These are phyloP conservation scores for Leptopilina clavipes DNA, from an alignment of 1,140 invertebrate genomes.

Conservation along the genomic window DNA sequence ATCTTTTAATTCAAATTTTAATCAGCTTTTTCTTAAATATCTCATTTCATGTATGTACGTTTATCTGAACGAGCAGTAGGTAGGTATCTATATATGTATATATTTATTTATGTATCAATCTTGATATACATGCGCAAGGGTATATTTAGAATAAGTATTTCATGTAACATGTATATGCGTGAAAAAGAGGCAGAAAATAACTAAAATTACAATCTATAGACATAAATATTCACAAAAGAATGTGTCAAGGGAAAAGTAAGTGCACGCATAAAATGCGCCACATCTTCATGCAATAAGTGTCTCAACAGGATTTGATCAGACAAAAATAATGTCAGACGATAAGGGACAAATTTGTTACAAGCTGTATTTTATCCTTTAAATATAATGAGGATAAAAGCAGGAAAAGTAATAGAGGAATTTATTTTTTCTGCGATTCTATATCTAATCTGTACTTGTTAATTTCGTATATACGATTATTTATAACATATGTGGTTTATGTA, in stretches of 20 bases:
- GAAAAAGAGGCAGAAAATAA: too few species aligned
- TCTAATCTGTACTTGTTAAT: slow-evolving; percentile 24
- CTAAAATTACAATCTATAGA: background rate
- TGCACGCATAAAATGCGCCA: background rate
- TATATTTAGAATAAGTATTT: background rate
- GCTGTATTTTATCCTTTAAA: background rate
- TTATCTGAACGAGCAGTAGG: too few species aligned
- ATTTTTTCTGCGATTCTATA: slow-evolving; percentile 18
- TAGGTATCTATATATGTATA: too few species aligned
- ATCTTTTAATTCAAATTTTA: too few species aligned
- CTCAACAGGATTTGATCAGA: background rate
- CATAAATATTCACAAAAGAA: background rate
- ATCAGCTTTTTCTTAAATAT: too few species aligned
- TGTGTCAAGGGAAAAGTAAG: background rate
- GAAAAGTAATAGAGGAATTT: background rate
- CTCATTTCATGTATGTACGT: too few species aligned
- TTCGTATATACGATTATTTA: slow-evolving; percentile 38
- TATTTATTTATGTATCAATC: too few species aligned
- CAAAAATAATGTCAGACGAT: slow-evolving; percentile 19
- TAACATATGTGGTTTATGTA: too few species aligned
- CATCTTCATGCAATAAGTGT: slow-evolving; percentile 16
- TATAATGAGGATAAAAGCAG: background rate
- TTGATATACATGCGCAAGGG: background rate
- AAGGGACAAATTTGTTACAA: slow-evolving; percentile 30
- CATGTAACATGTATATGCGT: background rate